Conservation (phyloP, 2,888 invertebrate genomes). For the Rhingia rostrata region DNA sequence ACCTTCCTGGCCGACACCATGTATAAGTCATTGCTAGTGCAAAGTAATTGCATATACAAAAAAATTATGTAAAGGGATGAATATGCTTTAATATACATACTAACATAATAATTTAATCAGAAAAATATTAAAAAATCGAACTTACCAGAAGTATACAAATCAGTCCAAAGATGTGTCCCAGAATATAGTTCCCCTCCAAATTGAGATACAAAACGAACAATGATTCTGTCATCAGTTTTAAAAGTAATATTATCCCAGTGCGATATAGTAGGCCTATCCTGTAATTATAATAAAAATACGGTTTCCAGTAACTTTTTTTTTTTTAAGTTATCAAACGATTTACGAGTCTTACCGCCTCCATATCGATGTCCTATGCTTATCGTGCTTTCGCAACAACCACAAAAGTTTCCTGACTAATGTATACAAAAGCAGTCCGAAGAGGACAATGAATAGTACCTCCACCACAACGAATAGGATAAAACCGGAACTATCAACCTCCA, state of each 20-base stretch:
- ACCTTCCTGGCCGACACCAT: too few species aligned
- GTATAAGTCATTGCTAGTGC: too few species aligned
- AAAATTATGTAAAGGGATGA: too few species aligned
- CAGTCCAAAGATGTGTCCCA: constrained; percentile 85
- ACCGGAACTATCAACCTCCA: constrained; percentile 82
- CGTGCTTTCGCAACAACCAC: constrained; percentile 85
- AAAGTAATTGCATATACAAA: too few species aligned
- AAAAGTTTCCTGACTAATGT: constrained; percentile 87
- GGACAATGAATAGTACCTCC: constrained; percentile 86
- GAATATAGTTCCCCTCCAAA: constrained; percentile 84
- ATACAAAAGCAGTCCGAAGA: constrained; percentile 88
- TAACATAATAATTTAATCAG: too few species aligned
- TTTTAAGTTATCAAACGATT: constrained; percentile 26
- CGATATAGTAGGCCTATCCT: constrained; percentile 86
- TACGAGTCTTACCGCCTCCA: constrained; percentile 84
- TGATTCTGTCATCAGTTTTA: constrained; percentile 85
- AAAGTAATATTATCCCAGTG: constrained; percentile 85
- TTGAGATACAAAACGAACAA: constrained; percentile 87
- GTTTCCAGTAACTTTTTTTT: constrained; percentile 21
- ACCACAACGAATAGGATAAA: constrained; percentile 84
- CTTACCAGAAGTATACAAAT: constrained; percentile 86
- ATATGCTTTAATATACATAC: too few species aligned
- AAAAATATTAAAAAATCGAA: constrained; percentile 63
- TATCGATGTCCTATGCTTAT: constrained; percentile 85
- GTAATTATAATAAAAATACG: constrained; percentile 76